Percentiles rank a stretch among this genome's conserved stretches.
These are phyloP conservation scores for Epiblema foenella DNA, from an alignment of 2,888 invertebrate genomes.

Conservation along the genomic window DNA sequence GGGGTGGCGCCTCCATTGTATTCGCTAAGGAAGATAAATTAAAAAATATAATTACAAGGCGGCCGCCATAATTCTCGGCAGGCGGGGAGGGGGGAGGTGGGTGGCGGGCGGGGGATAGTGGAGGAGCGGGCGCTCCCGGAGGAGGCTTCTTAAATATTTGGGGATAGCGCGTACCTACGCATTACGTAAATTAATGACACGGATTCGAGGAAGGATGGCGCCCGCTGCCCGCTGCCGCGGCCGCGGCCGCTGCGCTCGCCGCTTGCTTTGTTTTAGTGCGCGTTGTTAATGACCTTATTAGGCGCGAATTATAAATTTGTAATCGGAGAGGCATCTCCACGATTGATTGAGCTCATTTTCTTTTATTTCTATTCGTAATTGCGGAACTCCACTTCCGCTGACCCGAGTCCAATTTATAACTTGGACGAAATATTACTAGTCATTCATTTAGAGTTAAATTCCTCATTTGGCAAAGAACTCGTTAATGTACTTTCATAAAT, in stretches of 20 bases:
- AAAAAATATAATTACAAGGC: slow-evolving; percentile 89
- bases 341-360: slow-evolving; percentile 79
- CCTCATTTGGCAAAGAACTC: slow-evolving; percentile 55
- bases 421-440: slow-evolving; percentile 66
- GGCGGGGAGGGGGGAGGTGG: slow-evolving; percentile 72
- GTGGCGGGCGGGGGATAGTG: slow-evolving; percentile 73
- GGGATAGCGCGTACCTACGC: slow-evolving; percentile 86
- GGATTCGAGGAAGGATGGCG: slow-evolving; percentile 85
- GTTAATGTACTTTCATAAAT: slow-evolving; percentile 54
- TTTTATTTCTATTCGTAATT: slow-evolving; percentile 78
- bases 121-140: slow-evolving; percentile 83
- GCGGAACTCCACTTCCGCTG: slow-evolving; percentile 68
- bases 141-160: slow-evolving; percentile 86
- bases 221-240: slow-evolving; percentile 68
- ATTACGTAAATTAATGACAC: slow-evolving; percentile 86
- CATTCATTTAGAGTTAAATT: slow-evolving; percentile 62
- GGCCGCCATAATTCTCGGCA: slow-evolving; percentile 86
- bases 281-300: slow-evolving; percentile 84
- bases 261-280: slow-evolving; percentile 82
- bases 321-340: slow-evolving; percentile 53
- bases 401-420: slow-evolving; percentile 64
- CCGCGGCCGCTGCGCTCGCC: slow-evolving; percentile 59
- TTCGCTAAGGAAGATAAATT: slow-evolving; percentile 89
- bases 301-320: slow-evolving; percentile 78
- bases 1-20: slow-evolving; percentile 85